phyloP scores from a whole-genome alignment of 1,140 invertebrate species.

The Rhyacophila brunnea region DNA sequence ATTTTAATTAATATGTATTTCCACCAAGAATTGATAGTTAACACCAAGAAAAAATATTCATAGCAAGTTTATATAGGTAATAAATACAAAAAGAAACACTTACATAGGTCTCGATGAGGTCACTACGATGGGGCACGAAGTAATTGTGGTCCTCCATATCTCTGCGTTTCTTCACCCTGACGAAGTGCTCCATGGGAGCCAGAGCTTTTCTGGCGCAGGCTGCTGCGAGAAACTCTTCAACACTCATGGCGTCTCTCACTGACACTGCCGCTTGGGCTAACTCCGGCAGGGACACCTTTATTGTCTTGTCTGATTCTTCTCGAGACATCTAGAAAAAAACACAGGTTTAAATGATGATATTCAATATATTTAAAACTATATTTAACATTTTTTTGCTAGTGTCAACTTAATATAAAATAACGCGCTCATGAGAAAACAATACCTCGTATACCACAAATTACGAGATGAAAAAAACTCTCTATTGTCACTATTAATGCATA shows the following conservation, averaged over 20 bases:
- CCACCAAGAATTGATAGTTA: too few relatives aligned
- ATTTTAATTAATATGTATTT: too few relatives aligned
- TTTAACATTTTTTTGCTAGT: too few relatives aligned
- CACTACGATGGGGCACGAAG: constrained; percentile 88
- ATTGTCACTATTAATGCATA: too few relatives aligned
- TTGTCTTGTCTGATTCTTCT: constrained; percentile 80
- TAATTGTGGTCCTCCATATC: constrained; percentile 96
- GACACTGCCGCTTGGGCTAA: constrained; percentile 75
- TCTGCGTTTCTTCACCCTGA: constrained; percentile 88
- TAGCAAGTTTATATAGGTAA: neutral
- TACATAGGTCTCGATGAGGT: constrained; percentile 94
- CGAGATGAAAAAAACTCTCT: too few relatives aligned
- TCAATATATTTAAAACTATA: too few relatives aligned
- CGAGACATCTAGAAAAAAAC: constrained; percentile 66
- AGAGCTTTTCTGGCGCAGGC: constrained; percentile 88
- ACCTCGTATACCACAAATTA: too few relatives aligned
- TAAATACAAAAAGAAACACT: constrained; percentile 50
- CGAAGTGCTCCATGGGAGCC: constrained; percentile 93
- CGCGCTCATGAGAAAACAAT: too few relatives aligned
- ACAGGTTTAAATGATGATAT: too few relatives aligned
- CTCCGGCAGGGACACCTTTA: constrained; percentile 89
- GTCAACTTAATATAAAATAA: too few relatives aligned
- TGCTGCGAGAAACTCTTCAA: constrained; percentile 90
- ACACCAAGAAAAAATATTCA: neutral
- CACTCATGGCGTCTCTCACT: constrained; percentile 86